Conservation (phyloP, 2,797 vertebrate genomes). For the Martes flavigula region DNA sequence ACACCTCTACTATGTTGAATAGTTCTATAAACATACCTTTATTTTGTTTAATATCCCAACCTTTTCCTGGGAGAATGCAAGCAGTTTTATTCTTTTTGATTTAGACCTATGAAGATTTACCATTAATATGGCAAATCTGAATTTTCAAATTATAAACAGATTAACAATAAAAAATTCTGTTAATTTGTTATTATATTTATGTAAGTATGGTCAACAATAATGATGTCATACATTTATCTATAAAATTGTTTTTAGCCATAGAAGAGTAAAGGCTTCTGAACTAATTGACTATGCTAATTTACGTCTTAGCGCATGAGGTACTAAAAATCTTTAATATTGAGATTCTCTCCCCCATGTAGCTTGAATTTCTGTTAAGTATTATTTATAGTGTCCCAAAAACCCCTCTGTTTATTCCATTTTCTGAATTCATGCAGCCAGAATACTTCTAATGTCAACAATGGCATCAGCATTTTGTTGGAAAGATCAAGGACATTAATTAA, state of each 20-base stretch:
- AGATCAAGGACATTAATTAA: slow-evolving; percentile 15
- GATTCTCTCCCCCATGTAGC: slow-evolving; percentile 34
- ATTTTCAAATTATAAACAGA: not conserved
- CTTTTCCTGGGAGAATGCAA: not conserved
- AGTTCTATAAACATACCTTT: not conserved
- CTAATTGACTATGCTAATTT: slow-evolving; percentile 66
- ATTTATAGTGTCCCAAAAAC: slow-evolving; percentile 61
- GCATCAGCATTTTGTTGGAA: slow-evolving; percentile 70
- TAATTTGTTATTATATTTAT: slow-evolving; percentile 20
- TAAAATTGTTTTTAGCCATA: slow-evolving; percentile 73
- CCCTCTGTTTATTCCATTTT: slow-evolving; percentile 44
- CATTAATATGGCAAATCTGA: not conserved
- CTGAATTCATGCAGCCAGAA: slow-evolving; percentile 65
- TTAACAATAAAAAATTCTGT: not conserved
- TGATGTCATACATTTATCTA: slow-evolving; percentile 32
- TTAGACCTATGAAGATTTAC: not conserved
- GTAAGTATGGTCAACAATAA: slow-evolving; percentile 45
- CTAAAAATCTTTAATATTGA: slow-evolving; percentile 71
- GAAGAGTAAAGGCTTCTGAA: slow-evolving; percentile 71
- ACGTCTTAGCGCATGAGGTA: slow-evolving; percentile 71
- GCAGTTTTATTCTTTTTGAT: not conserved
- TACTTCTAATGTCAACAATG: slow-evolving; percentile 60
- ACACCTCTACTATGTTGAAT: not conserved
- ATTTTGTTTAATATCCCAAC: not conserved
- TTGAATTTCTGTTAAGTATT: slow-evolving; percentile 66